Evolutionary conservation across 2,797 vertebrate species (phyloP), one percentile per base, ranked within the genome.

Genomic region (Paramormyrops hopkinsi): DNA sequence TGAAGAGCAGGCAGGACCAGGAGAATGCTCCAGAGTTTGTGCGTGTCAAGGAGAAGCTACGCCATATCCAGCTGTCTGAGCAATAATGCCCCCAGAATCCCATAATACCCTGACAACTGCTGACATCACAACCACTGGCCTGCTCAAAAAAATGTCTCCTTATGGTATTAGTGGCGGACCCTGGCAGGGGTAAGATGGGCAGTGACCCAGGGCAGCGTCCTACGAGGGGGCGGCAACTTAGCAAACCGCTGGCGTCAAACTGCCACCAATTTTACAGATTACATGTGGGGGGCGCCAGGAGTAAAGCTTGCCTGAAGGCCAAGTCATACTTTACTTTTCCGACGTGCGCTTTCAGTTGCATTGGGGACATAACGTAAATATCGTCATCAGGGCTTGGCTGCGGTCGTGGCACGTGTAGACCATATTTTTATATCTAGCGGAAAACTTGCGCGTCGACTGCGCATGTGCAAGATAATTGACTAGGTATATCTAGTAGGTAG

Each of bases 21-120:
- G 93, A 95, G 88, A 94, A 96, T 89, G 92, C 96, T 89, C 95
- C 96, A 62, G 95, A 96, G 92, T 96, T 96, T 94, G 94, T 96
- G 85, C 92, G 93, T 5, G 95, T 96, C 89, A 96, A 93, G 90
- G 94, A 96, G 89, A 96, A 95, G 89, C 93, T 97, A 90, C 94
- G 95, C 89, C 94, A 93, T 84, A 95, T 96, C 17, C 94, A 95
- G 89, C 89, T 90, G 0, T 93, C 88, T 0, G 93, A 93, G 89
- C 92, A 95, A 91, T 95, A 85, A 50, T 59, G 76, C 29, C 76
- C 48, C 50, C 44, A 48, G 12, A 48, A 29, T 11, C n/a, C 44
- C 48, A 29, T 29, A 50, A n/a, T 51, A 5, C 82, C 41, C 82
- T 85, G 46, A 29, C 9, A 69, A 33, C 37, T 82, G 33, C 37